Percentiles rank a stretch among this genome's conserved stretches.
Conservation (phyloP, 2,888 invertebrate genomes). For the Nemurella pictetii region DNA sequence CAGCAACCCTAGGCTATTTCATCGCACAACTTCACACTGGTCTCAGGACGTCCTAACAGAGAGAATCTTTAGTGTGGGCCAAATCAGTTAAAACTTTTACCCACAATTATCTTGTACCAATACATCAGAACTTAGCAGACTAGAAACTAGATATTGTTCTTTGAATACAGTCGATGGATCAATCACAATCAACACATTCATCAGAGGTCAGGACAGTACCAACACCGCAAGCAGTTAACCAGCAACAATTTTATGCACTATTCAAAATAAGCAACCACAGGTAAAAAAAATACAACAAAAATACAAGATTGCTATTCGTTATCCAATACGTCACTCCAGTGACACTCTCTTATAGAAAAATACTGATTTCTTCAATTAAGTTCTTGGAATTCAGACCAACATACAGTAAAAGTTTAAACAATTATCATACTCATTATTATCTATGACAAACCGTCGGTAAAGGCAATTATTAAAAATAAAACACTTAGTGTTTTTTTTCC, state of each 20-base stretch:
- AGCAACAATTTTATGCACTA: not conserved
- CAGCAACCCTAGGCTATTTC: too few species aligned
- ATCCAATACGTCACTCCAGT: conserved; percentile 24
- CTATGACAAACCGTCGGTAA: not conserved
- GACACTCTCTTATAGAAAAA: conserved; percentile 39
- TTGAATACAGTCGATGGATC: not conserved
- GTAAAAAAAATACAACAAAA: not conserved
- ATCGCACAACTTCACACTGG: too few species aligned
- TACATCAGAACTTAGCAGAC: not conserved
- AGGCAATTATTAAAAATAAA: too few species aligned
- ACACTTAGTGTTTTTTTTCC: too few species aligned
- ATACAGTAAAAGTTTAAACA: not conserved
- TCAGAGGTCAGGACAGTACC: not conserved
- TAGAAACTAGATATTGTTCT: not conserved
- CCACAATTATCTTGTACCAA: not conserved
- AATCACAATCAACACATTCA: not conserved
- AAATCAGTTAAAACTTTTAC: not conserved
- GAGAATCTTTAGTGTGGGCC: not conserved
- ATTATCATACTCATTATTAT: not conserved
- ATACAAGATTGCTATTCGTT: not conserved
- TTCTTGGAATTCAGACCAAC: not conserved
- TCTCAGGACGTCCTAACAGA: not conserved
- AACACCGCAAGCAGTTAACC: conserved; percentile 19
- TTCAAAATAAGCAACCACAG: not conserved
- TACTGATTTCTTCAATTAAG: conserved; percentile 37